Evolutionary conservation across 1,140 invertebrate species (phyloP).

Genomic region (Rhyzopertha dominica): DNA sequence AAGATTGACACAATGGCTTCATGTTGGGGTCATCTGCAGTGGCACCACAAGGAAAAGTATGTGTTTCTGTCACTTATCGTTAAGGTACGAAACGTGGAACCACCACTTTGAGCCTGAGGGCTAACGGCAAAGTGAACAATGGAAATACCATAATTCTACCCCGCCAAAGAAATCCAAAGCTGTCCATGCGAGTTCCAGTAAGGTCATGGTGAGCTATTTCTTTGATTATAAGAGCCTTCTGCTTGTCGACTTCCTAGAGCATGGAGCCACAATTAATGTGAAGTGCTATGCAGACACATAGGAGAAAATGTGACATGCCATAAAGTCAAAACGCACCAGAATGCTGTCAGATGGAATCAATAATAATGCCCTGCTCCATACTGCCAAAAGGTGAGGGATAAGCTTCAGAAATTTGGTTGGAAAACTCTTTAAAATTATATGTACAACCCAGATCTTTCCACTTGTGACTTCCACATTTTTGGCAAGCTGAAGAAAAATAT

Average conservation of each 20-base stretch:
- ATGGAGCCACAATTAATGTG: conserved; percentile 2
- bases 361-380: neutral
- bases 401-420: too few relatives aligned
- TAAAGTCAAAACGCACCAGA: neutral
- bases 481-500: too few relatives aligned
- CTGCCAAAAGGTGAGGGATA: too few relatives aligned
- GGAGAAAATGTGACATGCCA: neutral
- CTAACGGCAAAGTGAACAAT: conserved; percentile 1
- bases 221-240: conserved; percentile 2
- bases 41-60: too few relatives aligned
- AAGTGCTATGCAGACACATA: neutral
- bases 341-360: conserved; percentile 1
- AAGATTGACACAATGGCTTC: too few relatives aligned
- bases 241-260: conserved; percentile 1
- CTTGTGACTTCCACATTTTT: conserved; percentile 2
- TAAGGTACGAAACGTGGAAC: neutral
- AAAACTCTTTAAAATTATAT: too few relatives aligned
- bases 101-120: neutral
- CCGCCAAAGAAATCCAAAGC: conserved; percentile 1
- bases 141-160: neutral
- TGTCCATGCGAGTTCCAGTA: conserved; percentile 2
- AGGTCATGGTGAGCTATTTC: conserved; percentile 1
- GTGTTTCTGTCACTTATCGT: too few relatives aligned
- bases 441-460: neutral
- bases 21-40: too few relatives aligned